Evolutionary conservation across 2,888 invertebrate species (phyloP), one percentile per base, ranked within the genome.

Genomic region (Zele albiditarsus): DNA sequence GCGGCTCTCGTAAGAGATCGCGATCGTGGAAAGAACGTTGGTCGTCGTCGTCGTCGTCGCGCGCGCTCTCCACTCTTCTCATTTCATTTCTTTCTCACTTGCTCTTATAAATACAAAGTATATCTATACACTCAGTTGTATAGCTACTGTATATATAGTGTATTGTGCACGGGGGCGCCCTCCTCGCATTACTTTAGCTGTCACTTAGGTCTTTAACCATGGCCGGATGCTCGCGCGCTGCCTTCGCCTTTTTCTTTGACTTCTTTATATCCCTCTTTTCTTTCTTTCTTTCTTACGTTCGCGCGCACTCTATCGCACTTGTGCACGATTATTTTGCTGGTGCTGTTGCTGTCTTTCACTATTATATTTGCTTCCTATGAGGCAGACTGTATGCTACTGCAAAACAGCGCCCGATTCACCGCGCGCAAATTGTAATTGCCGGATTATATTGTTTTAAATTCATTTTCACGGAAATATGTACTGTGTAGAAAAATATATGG

Each of bases 201-300:
- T 80, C 80, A 80, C 80, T 80, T 78, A 78, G 79, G 81, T 81
- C 82, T 82, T 83, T 81, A 80, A 78, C 79, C 78, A 72, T 53
- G 60, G 75, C 75, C 75, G 75, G 75, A 75, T 75, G 71, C 75
- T 57, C 74, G 68, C 67, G 58, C 62, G 23, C 60, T 67, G 33
- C 49, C 49, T 53, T 71, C 31, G 49, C 63, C 63, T 74, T 74
- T 74, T 69, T 73, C 27, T 58, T 27, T 23, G 23, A 27, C 49
- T 31, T 68, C 25, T 69, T 73, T 57, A 66, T 70, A 16, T 66
- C 27, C 31, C 63, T 38, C 65, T 65, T 71, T 27, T 63, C 23
- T 49, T 69, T 62, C 68, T 69, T 71, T 73, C 38, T 58, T 58
- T 20, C 27, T 67, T 73, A 42, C 42, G 57, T 25, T 33, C 58